Conservation (phyloP, 2,888 invertebrate species). For the Muscina levida region DNA sequence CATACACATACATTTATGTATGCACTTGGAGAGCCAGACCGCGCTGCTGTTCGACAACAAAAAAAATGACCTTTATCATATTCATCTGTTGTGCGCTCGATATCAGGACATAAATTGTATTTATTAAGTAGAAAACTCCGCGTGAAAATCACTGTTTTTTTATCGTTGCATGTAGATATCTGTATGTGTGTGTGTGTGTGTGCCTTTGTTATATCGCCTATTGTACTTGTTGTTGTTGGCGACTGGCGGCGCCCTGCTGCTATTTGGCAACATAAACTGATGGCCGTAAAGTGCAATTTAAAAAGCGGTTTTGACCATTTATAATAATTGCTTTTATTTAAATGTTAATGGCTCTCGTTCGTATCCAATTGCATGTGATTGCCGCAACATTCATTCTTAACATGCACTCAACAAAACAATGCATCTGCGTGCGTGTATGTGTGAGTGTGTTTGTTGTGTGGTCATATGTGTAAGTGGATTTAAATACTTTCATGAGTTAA, state of each 20-base stretch:
- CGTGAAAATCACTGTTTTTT: constrained; percentile 32
- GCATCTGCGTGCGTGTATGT: too few species aligned
- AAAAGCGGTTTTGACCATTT: constrained; percentile 76
- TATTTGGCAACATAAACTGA: constrained; percentile 46
- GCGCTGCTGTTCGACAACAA: not conserved
- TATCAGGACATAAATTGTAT: constrained; percentile 7
- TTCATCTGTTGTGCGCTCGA: not conserved
- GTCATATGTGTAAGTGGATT: constrained; percentile 25
- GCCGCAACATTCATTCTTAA: constrained; percentile 34
- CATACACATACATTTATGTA: not conserved
- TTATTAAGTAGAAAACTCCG: constrained; percentile 34
- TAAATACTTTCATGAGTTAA: constrained; percentile 59
- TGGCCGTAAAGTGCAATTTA: constrained; percentile 63
- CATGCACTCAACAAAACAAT: not conserved
- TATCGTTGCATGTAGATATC: not conserved
- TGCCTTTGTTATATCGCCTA: not conserved
- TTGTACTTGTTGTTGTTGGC: constrained; percentile 10
- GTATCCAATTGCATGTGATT: constrained; percentile 65
- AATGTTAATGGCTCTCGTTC: constrained; percentile 77
- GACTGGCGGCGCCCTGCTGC: constrained; percentile 44
- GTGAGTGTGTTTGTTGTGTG: not conserved
- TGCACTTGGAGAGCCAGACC: not conserved
- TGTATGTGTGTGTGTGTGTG: too few species aligned
- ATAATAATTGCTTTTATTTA: constrained; percentile 78
- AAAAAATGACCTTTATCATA: not conserved